Evolutionary conservation across 2,797 vertebrate species (phyloP).

Genomic region (Cephalopachus bancanus): DNA sequence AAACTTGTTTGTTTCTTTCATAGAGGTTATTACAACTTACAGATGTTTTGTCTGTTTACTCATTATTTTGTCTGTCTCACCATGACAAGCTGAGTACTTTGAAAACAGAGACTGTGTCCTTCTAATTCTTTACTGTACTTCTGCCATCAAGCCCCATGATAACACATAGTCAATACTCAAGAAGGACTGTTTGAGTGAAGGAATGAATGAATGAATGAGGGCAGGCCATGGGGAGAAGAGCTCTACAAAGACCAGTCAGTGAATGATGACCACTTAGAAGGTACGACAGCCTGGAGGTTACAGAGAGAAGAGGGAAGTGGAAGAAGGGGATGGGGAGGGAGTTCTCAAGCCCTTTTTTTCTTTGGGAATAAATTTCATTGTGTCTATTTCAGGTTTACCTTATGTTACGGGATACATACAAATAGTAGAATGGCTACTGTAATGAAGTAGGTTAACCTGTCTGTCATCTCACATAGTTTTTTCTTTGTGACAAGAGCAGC

Average conservation of each 20-base stretch:
- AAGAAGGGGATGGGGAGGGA: background rate
- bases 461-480: no score
- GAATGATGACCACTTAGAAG: background rate
- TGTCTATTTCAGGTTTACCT: background rate
- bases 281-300: background rate
- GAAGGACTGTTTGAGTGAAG: background rate
- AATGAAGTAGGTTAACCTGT: background rate
- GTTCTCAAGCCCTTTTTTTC: background rate
- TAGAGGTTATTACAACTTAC: background rate
- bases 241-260: background rate
- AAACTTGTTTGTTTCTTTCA: background rate
- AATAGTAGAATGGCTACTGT: background rate
- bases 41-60: background rate
- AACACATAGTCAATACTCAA: background rate
- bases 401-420: background rate
- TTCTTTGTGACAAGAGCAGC: background rate
- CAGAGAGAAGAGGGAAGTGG: background rate
- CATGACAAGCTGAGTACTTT: rapidly evolving
- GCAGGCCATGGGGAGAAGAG: background rate
- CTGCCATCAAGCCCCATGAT: background rate
- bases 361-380: background rate
- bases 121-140: background rate
- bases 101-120: background rate
- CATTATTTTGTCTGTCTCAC: background rate
- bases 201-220: background rate